Base-by-base conservation (phyloP, 2,113 vertebrate genomes). In the Bos javanicus region DNA sequence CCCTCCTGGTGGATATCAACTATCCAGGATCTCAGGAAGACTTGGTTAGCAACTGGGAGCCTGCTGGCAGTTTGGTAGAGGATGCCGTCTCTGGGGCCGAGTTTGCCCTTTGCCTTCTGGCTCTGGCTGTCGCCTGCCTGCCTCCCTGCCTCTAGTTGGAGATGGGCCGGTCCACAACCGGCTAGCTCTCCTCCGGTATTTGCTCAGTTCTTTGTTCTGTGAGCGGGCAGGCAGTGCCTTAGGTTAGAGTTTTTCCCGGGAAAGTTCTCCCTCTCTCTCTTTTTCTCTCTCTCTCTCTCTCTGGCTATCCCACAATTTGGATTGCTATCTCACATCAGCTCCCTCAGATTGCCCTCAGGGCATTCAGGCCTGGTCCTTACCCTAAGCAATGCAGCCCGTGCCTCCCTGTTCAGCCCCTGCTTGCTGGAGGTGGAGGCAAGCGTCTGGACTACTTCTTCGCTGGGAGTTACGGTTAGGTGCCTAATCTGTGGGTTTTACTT, bases 141-240 rank as follows among this genome's bases (percentile, higher is more conserved):
- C n/a, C 4, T 36, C n/a, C n/a, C n/a, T 71, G 64, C 33, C 64
- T 71, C 64, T 2, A 10, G n/a, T 0, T 0, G 4, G 9, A 17
- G 17, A 36, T 36, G 64, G 64, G n/a, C 64, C 0, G 0, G n/a
- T 71, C n/a, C 9, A 36, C n/a, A 0, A n/a, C 64, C 0, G 0
- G 64, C 33, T 71, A 71, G 9, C 17, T 71, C 17, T 67, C 16
- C 64, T 67, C 64, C 11, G 64, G n/a, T 21, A 36, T 71, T 71
- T 21, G 64, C 17, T 71, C 64, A 36, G 17, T 36, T n/a, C 64
- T 67, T 67, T 67, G 64, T 67, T 36, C 64, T 67, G 17, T 36
- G 17, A 11, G 33, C 9, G 0, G 64, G 64, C 33, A 1, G 0
- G 17, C 33, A 67, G 33, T 67, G n/a, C 64, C 17, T 5, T 21